Base-by-base conservation (phyloP, 2,113 vertebrate species). In the Phainopepla nitens region DNA sequence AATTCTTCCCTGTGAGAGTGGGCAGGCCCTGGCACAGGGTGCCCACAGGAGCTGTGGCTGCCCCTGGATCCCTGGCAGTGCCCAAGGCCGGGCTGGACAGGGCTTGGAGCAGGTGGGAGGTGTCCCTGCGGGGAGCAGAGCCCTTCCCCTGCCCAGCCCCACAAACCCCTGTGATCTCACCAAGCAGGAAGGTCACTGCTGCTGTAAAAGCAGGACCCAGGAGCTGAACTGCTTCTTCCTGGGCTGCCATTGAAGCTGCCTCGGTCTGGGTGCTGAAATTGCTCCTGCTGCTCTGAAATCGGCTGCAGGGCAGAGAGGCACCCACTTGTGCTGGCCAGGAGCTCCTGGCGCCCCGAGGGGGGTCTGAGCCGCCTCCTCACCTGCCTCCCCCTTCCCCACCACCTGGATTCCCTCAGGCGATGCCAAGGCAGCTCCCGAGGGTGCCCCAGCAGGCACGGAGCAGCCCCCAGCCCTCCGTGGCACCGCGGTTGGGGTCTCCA, bases 341-440 rank as follows among this genome's bases (percentile, higher is more conserved):
- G 49, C 21, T 78, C 16, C 72, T 8, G 29, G 45, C 35, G 51
- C 15, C 58, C 57, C 31, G 1, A 12, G 27, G 19, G 54, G 16
- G 27, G 7, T 41, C 19, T 2, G 15, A 45, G 51, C 56, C 7
- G 0, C 1, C 1, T 41, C 79, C 44, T 10, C 15, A 0, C 19
- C 51, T 29, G 20, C 70, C 23, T 51, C 4, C 35, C 47, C 25
- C 20, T 50, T 64, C 50, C 65, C 62, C 76, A 49, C 2, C 61
- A 5, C 29, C 47, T 21, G 5, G 2, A 11, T 22, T 28, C 72
- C 36, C 82, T 15, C 4, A 6, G 76, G 31, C 6, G 57, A 31
- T 31, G 44, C 77, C 18, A 1, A 14, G 3, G 29, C 42, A 10
- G 47, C 75, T 66, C 42, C 35, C 3, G 4, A n/a, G 71, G 91